Evolutionary conservation across 2,113 vertebrate species (phyloP).

Genomic region (Hepsetus odoe): DNA sequence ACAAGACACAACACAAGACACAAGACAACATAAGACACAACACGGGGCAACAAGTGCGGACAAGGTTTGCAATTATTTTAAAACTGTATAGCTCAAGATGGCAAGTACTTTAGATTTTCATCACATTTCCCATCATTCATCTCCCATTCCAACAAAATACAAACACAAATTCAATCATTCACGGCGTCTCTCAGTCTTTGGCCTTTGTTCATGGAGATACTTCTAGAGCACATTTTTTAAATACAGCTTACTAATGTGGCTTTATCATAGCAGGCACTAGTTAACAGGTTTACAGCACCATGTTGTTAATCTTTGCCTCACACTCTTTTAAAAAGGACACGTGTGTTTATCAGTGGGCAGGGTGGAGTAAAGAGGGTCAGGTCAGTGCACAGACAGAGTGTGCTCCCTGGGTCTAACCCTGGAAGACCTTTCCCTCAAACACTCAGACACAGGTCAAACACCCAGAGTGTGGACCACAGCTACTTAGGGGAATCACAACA

Average conservation of each 20-base stretch:
- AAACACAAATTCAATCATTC: too few species aligned
- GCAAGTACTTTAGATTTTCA: too few species aligned
- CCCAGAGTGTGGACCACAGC: slow-evolving; percentile 46
- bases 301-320: slow-evolving; percentile 57
- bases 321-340: slow-evolving; percentile 52
- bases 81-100: too few species aligned
- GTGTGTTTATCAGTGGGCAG: slow-evolving; percentile 45
- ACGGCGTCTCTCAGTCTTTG: slow-evolving; percentile 8
- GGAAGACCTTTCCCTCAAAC: slow-evolving; percentile 57
- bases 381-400: slow-evolving; percentile 21
- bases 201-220: slow-evolving; percentile 50
- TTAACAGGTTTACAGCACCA: slow-evolving; percentile 58
- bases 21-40: too few species aligned
- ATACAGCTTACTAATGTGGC: slow-evolving; percentile 65
- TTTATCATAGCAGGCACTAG: slow-evolving; percentile 54
- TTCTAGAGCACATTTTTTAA: slow-evolving; percentile 47
- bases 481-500: slow-evolving; percentile 49
- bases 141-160: too few species aligned
- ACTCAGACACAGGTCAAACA: slow-evolving; percentile 65
- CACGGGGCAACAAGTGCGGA: too few species aligned
- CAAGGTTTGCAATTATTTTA: too few species aligned
- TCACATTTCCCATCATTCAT: too few species aligned
- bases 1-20: too few species aligned
- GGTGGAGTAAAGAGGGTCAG: background rate
- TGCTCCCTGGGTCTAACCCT: slow-evolving; percentile 51